Percentiles rank a stretch among this genome's conserved stretches.
Conservation (phyloP, 2,888 invertebrate genomes). For the Oxytorus armatus region DNA sequence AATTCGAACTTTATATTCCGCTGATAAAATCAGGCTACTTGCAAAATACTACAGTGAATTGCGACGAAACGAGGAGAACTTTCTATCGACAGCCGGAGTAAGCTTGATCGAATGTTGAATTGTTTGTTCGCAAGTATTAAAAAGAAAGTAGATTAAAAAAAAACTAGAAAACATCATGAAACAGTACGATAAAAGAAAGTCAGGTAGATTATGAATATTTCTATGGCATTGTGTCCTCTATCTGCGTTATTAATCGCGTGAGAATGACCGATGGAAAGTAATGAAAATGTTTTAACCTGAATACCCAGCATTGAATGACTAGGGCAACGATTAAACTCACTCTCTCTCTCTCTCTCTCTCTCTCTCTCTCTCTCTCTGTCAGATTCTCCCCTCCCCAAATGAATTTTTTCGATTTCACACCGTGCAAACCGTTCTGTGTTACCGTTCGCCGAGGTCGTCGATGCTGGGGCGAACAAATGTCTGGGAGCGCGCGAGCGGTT, state of each 20-base stretch:
- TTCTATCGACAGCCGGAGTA: neutral
- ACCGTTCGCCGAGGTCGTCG: slow-evolving; percentile 44
- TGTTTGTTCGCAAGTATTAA: too few relatives aligned
- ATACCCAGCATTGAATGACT: slow-evolving; percentile 12
- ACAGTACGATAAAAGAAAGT: too few relatives aligned
- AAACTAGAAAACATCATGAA: too few relatives aligned
- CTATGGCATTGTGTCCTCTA: neutral
- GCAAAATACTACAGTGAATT: neutral
- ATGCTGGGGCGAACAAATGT: slow-evolving; percentile 30
- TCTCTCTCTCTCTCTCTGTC: too few relatives aligned
- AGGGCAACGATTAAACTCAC: slow-evolving; percentile 20
- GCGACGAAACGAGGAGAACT: neutral
- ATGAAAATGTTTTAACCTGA: slow-evolving; percentile 15
- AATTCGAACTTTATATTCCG: too few relatives aligned
- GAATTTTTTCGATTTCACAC: slow-evolving; percentile 27
- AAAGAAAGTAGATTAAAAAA: too few relatives aligned
- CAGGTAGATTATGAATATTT: slow-evolving; percentile 22
- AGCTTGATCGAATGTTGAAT: too few relatives aligned
- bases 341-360: too few relatives aligned
- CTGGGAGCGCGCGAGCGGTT: slow-evolving; percentile 28
- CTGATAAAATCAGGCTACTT: too few relatives aligned
- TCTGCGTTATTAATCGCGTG: neutral
- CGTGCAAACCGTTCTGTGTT: neutral
- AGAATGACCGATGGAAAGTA: neutral
- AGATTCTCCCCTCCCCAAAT: too few relatives aligned